Evolutionary conservation across 2,888 invertebrate species (phyloP).

Genomic region (Lithophane leautieri): DNA sequence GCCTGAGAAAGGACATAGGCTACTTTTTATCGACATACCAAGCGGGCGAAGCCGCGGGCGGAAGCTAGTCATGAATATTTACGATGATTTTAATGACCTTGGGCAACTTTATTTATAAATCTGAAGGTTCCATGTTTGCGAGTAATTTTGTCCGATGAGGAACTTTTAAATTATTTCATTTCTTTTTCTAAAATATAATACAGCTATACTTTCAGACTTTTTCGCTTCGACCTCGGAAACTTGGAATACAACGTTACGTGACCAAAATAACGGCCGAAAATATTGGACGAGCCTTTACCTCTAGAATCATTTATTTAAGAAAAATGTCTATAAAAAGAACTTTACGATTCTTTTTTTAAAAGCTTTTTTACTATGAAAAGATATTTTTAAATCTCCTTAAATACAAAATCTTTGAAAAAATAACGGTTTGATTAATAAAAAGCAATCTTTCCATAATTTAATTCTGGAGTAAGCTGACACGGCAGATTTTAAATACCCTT

Average conservation of each 20-base stretch:
- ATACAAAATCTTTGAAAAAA: background rate
- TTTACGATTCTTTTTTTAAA: background rate
- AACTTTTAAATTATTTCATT: constrained; percentile 42
- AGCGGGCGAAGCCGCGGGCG: too few species aligned
- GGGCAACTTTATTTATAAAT: constrained; percentile 39
- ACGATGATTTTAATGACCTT: constrained; percentile 4
- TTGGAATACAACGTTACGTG: constrained; percentile 41
- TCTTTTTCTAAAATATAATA: constrained; percentile 27
- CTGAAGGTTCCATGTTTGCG: constrained; percentile 24
- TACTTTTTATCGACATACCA: too few species aligned
- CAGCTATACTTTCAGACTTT: constrained; percentile 23
- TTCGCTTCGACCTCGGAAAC: constrained; percentile 33
- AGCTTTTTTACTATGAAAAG: background rate
- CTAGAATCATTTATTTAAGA: constrained; percentile 16
- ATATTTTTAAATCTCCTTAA: background rate
- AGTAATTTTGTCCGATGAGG: constrained; percentile 29
- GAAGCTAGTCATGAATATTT: constrained; percentile 14
- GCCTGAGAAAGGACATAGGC: too few species aligned
- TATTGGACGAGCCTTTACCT: constrained; percentile 6
- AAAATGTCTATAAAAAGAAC: background rate
- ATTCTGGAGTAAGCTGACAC: constrained; percentile 9
- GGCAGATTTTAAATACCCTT: constrained; percentile 8
- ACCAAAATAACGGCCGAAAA: constrained; percentile 39
- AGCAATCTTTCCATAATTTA: background rate
- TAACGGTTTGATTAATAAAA: background rate